Base-by-base conservation (phyloP, 2,888 invertebrate genomes). In the Zonitis immaculata region DNA sequence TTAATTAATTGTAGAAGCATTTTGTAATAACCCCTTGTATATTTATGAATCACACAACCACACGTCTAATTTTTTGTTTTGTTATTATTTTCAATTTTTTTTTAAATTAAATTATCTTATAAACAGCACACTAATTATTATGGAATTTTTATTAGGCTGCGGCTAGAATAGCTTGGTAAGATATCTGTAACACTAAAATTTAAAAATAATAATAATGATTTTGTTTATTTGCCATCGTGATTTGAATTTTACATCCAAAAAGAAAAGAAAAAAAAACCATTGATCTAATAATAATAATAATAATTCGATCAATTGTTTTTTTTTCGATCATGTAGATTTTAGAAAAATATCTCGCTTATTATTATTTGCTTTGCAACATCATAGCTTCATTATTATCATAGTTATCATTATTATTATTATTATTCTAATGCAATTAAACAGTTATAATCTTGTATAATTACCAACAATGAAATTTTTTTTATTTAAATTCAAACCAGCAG, bases 121-220 rank as follows among this genome's bases (percentile, higher is more conserved):
- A 47, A 42, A 51, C 52, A 59, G 59, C 62, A 63, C 72, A 73
- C 71, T 72, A 73, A 71, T 66, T 64, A 66, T 62, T 67, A 52
- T 70, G 59, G 68, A 68, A 73, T 74, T 74, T 75, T 73, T 68
- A 70, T 65, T 73, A 76, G 76, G 68, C 75, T 68, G 75, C 76
- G 69, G 74, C 72, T 75, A 76, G 76, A 74, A 69, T 75, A 71
- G 76, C 73, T 76, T 76, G 76, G 76, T 76, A 76, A 76, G 76
- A 75, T 71, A 63, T 69, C 66, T 73, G 66, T 66, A 66, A 62
- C 58, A 59, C 61, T 7, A 52, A 59, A 62, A 58, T 58, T 58
- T 54, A 45, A 55, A 54, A n/a, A n/a, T n/a, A n/a, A n/a, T n/a
- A n/a, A n/a, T n/a, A n/a, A n/a, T n/a, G n/a, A n/a, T n/a, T 57